These are phyloP conservation scores for Pungitius pungitius DNA, from an alignment of 2,113 vertebrate genomes.

Conservation along the genomic window DNA sequence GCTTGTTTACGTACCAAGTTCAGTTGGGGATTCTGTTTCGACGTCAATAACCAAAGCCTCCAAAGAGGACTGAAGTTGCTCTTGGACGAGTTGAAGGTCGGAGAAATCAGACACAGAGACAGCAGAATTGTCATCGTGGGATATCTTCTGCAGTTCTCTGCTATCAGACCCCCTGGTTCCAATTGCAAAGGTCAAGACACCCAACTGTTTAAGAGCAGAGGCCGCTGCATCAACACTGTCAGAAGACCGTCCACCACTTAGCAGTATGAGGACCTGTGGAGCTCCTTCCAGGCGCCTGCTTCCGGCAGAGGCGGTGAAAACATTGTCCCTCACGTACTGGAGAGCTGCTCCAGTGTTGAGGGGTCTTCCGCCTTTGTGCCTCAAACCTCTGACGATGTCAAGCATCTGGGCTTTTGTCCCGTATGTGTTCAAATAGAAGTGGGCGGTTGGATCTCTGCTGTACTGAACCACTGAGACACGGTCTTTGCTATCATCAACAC, in stretches of 20 bases:
- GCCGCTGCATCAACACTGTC: conserved; percentile 57
- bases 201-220: conserved; percentile 51
- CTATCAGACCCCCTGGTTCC: conserved; percentile 62
- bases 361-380: conserved; percentile 51
- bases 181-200: conserved; percentile 45
- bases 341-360: conserved; percentile 82
- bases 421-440: conserved; percentile 60
- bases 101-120: conserved; percentile 48
- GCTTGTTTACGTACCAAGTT: conserved; percentile 28
- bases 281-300: conserved; percentile 81
- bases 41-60: conserved; percentile 16
- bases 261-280: conserved; percentile 79
- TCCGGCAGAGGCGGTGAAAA: conserved; percentile 81
- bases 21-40: conserved; percentile 13
- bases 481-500: conserved; percentile 53
- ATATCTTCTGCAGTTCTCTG: conserved; percentile 44
- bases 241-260: conserved; percentile 56
- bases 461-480: conserved; percentile 63
- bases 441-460: conserved; percentile 50
- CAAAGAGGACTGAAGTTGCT: conserved; percentile 18
- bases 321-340: conserved; percentile 66
- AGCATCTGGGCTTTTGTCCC: conserved; percentile 25
- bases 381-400: conserved; percentile 27
- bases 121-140: neutral
- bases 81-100: conserved; percentile 61